Conservation (phyloP, 2,888 invertebrate species). For the Apotomis betuletana region DNA sequence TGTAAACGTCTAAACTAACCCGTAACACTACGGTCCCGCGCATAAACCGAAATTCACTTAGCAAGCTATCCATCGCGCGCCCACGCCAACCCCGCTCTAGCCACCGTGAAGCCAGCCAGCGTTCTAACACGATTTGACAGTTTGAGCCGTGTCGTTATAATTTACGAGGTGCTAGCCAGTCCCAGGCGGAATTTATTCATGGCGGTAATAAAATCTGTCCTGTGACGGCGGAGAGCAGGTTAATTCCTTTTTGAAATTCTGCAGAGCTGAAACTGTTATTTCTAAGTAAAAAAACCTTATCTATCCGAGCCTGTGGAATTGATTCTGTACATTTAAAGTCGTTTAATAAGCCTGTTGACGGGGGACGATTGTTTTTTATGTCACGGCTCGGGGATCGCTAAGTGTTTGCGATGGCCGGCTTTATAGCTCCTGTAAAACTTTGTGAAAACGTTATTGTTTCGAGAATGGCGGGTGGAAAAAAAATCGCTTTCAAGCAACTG, state of each 20-base stretch:
- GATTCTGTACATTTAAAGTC: conserved; percentile 22
- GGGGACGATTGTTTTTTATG: conserved; percentile 16
- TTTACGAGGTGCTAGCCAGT: conserved; percentile 67
- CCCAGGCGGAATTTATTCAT: conserved; percentile 78
- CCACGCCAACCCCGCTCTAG: conserved; percentile 49
- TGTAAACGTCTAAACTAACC: conserved; percentile 42
- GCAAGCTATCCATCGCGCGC: conserved; percentile 54
- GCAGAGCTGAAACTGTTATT: conserved; percentile 43
- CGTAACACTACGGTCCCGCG: conserved; percentile 7
- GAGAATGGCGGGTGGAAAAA: not conserved
- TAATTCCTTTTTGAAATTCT: conserved; percentile 72
- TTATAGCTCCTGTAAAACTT: conserved; percentile 16
- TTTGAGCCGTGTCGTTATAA: conserved; percentile 69
- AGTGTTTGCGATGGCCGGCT: conserved; percentile 11
- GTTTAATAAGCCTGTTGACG: conserved; percentile 5
- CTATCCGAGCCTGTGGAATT: conserved; percentile 27
- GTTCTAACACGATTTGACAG: conserved; percentile 63
- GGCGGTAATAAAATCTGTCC: conserved; percentile 78
- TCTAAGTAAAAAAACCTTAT: conserved; percentile 33
- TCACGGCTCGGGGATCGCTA: conserved; percentile 2
- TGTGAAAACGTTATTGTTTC: conserved; percentile 4
- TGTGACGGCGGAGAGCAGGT: conserved; percentile 61
- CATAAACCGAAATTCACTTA: conserved; percentile 48
- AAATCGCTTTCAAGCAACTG: not conserved
- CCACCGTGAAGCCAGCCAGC: conserved; percentile 43